Percentiles rank a stretch among this genome's conserved stretches.
phyloP scores from a whole-genome alignment of 2,113 vertebrate genomes.

The Struthio camelus region DNA sequence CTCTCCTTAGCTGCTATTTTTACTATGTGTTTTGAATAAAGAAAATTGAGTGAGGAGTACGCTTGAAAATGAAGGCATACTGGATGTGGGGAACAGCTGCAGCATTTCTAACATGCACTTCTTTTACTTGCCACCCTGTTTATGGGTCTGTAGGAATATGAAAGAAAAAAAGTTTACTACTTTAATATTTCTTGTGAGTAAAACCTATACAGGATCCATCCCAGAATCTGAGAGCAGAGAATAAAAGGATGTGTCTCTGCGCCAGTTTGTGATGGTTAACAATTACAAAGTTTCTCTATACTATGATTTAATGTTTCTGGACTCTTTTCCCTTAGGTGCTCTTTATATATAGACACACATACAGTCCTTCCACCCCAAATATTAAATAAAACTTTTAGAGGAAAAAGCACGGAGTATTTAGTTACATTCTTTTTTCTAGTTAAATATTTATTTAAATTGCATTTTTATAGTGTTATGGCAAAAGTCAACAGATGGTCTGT shows the following conservation, averaged over 20 bases:
- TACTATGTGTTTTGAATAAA: constrained; percentile 38
- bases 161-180: constrained; percentile 61
- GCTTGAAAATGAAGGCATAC: constrained; percentile 9
- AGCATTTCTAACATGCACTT: constrained; percentile 28
- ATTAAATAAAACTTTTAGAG: not conserved
- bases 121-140: constrained; percentile 31
- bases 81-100: not conserved
- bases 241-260: constrained; percentile 39
- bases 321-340: not conserved
- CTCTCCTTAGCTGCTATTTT: constrained; percentile 19
- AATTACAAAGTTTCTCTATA: not conserved
- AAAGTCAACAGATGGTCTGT: not conserved
- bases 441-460: not conserved
- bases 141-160: constrained; percentile 49
- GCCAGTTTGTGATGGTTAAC: constrained; percentile 62
- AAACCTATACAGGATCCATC: constrained; percentile 59
- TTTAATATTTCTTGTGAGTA: constrained; percentile 62
- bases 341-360: not conserved
- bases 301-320: constrained; percentile 14
- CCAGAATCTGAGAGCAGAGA: constrained; percentile 48
- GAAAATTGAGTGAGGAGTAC: not conserved
- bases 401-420: not conserved
- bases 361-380: not conserved
- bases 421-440: not conserved
- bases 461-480: not conserved